Conservation (phyloP, 2,797 vertebrate genomes). For the Eupleurogrammus muticus region DNA sequence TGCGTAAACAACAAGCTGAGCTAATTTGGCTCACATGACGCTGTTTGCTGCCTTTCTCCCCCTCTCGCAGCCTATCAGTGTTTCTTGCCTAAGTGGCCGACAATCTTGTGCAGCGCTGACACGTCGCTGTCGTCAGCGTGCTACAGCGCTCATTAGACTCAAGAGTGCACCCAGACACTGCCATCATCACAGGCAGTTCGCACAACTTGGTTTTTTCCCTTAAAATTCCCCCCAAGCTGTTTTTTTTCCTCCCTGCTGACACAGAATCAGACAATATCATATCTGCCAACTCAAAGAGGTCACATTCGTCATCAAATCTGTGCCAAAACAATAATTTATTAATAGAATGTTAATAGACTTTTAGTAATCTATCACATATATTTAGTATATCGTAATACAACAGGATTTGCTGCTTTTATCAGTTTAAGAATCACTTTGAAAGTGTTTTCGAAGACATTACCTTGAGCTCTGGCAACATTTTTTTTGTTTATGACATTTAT, state of each 20-base stretch:
- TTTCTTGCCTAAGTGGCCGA: constrained; percentile 36
- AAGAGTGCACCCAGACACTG: constrained; percentile 26
- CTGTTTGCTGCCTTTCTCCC: constrained; percentile 20
- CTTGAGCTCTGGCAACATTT: background rate
- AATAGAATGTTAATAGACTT: too few relatives aligned
- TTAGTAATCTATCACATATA: too few relatives aligned
- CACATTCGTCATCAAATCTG: background rate
- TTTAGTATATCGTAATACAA: too few relatives aligned
- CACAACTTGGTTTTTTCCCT: constrained; percentile 33
- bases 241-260: too few relatives aligned
- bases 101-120: constrained; percentile 48
- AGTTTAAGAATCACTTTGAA: background rate
- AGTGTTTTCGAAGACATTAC: background rate
- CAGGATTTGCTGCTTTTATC: background rate
- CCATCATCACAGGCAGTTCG: constrained; percentile 4
- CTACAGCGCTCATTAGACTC: constrained; percentile 37
- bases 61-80: constrained; percentile 28
- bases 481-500: background rate
- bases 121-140: constrained; percentile 39
- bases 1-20: constrained; percentile 78
- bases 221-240: constrained; percentile 20
- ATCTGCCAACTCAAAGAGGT: constrained; percentile 1
- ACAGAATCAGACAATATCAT: background rate
- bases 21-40: constrained; percentile 79
- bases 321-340: too few relatives aligned